Evolutionary conservation across 2,888 invertebrate genomes (phyloP), one percentile per base, ranked within the genome.

Genomic region (Strigamia crassipes): DNA sequence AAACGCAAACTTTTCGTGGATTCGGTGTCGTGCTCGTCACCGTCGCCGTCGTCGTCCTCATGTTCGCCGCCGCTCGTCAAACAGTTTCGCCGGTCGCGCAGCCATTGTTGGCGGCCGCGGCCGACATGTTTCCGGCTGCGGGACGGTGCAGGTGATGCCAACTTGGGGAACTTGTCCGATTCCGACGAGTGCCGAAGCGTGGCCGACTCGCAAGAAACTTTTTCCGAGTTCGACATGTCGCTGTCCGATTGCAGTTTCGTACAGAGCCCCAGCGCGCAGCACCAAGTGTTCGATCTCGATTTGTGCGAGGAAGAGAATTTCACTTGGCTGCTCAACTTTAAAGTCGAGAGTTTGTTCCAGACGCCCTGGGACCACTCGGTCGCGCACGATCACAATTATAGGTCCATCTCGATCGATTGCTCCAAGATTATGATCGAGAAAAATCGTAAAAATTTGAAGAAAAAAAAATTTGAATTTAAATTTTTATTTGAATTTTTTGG

Each of bases 301-400:
- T 8, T 56, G 61, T n/a, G 27, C 18, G 27, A 27, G 21, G 27
- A 77, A 15, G 21, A 15, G 3, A 77, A 77, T 77, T 77, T 77
- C 77, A 77, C 77, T 27, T 77, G 77, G 77, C 12, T 77, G 27
- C 77, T 77, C 21, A 77, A 77, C 12, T 77, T 77, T 27, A 77
- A 77, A 10, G 77, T 77, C 15, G 77, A 77, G 27, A 23, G 21
- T 27, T 27, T 77, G 15, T 77, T 77, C 12, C 77, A n/a, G 23
- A 18, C 15, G 5, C 77, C 77, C 3, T 77, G 77, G 77, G 23
- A 77, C 9, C 77, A 77, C 12, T 27, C 77, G 15, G 77, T 77
- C 15, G 27, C 18, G 21, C 77, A 27, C 27, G 77, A 77, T 23
- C 77, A 27, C 9, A 77, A 27, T 27, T 77, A 77, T 9, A n/a